phyloP scores from a whole-genome alignment of 2,888 invertebrate species.

The Lepeophtheirus nordmannii region DNA sequence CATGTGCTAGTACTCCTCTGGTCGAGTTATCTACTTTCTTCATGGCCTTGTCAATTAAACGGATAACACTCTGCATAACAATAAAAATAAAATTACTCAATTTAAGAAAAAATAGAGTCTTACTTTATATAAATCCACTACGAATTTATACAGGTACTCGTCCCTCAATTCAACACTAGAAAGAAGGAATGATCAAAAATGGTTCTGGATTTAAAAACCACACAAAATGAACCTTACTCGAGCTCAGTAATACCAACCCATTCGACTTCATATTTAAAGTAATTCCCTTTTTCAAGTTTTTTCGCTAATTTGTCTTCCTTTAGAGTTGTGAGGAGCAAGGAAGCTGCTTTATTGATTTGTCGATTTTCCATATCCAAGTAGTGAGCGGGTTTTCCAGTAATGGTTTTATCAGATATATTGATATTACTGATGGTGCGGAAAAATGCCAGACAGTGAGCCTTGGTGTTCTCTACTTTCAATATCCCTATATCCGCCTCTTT shows the following conservation, averaged over 20 bases:
- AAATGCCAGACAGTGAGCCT: slow-evolving; percentile 85
- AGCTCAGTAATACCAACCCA: slow-evolving; percentile 6
- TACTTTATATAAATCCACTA: slow-evolving; percentile 64
- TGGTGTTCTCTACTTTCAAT: slow-evolving; percentile 75
- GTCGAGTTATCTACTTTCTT: slow-evolving; percentile 82
- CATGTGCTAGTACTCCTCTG: slow-evolving; percentile 82
- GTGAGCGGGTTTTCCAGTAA: slow-evolving; percentile 44
- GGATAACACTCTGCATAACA: slow-evolving; percentile 54
- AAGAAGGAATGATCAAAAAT: not conserved
- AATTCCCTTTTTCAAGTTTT: slow-evolving; percentile 71
- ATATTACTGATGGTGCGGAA: slow-evolving; percentile 85
- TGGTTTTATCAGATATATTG: slow-evolving; percentile 77
- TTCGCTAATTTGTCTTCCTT: slow-evolving; percentile 73
- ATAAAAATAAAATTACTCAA: not conserved
- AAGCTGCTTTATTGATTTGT: slow-evolving; percentile 80
- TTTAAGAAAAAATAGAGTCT: not conserved
- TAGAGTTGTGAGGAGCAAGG: slow-evolving; percentile 65
- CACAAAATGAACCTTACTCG: not conserved
- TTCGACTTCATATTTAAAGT: slow-evolving; percentile 51
- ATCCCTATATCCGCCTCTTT: slow-evolving; percentile 91
- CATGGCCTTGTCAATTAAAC: slow-evolving; percentile 83
- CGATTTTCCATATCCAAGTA: slow-evolving; percentile 75
- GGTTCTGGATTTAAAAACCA: slow-evolving; percentile 17
- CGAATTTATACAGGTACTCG: slow-evolving; percentile 81
- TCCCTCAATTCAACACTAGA: slow-evolving; percentile 47